These are phyloP conservation scores for Ictalurus punctatus DNA, from an alignment of 2,113 vertebrate species.

Conservation along the genomic window DNA sequence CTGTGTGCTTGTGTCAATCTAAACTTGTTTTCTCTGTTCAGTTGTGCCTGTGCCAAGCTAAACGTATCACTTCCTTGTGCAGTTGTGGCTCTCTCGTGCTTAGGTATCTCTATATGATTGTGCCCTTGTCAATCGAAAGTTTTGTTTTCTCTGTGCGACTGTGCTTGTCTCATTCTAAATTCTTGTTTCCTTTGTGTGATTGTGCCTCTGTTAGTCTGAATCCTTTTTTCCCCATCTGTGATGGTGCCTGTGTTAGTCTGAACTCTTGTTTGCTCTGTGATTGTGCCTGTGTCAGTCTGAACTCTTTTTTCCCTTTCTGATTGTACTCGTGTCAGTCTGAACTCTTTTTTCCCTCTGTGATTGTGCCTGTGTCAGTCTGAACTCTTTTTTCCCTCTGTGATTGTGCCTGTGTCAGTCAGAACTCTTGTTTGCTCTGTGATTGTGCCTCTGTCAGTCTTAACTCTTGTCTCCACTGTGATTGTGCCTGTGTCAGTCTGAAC, in stretches of 20 bases:
- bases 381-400: neutral
- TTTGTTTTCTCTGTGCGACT: neutral
- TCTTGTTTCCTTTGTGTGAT: neutral
- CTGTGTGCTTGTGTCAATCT: too few species aligned
- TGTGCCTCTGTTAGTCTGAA: neutral
- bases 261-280: neutral
- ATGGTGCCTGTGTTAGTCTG: neutral
- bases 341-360: neutral
- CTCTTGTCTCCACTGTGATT: neutral
- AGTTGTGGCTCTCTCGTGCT: neutral
- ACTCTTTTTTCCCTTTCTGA: neutral
- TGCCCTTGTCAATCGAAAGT: neutral
- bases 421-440: neutral
- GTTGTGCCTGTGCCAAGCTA: too few species aligned
- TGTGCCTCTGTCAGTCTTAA: neutral
- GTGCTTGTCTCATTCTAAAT: neutral
- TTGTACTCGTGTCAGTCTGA: neutral
- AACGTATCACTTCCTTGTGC: too few species aligned
- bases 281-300: neutral
- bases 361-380: neutral
- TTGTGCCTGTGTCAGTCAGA: neutral
- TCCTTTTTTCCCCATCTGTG: neutral
- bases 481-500: neutral
- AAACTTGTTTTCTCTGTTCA: too few species aligned
- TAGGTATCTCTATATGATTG: neutral